These are phyloP conservation scores for Drosophila maculinotata DNA, from an alignment of 2,888 invertebrate genomes.

Conservation along the genomic window DNA sequence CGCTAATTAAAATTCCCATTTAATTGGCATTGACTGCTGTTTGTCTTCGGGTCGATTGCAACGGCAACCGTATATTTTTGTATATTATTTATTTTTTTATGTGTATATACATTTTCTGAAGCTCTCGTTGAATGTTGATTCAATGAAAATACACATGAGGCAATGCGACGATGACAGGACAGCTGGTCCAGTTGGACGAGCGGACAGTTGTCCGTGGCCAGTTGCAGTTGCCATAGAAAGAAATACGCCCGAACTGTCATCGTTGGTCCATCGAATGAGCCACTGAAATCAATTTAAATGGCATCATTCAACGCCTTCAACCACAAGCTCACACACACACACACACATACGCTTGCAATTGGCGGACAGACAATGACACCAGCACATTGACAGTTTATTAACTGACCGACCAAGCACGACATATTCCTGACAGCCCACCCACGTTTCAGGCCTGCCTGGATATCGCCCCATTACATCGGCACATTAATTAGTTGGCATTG, in stretches of 20 bases:
- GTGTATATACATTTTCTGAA: slow-evolving; percentile 1
- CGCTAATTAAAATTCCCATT: slow-evolving; percentile 82
- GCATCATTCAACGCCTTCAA: slow-evolving; percentile 73
- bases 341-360: slow-evolving; percentile 1
- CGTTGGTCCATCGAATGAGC: slow-evolving; percentile 50
- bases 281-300: slow-evolving; percentile 78
- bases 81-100: slow-evolving; percentile 21
- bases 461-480: slow-evolving; percentile 68
- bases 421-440: slow-evolving; percentile 71
- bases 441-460: slow-evolving; percentile 25
- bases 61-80: slow-evolving; percentile 16
- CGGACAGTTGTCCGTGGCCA: slow-evolving; percentile 14
- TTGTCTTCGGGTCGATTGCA: slow-evolving; percentile 75
- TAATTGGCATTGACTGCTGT: slow-evolving; percentile 78
- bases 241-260: slow-evolving; percentile 25
- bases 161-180: slow-evolving; percentile 36
- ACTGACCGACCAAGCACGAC: slow-evolving; percentile 63
- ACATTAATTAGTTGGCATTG: slow-evolving; percentile 77
- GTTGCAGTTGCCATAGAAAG: slow-evolving; percentile 36
- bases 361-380: slow-evolving; percentile 25
- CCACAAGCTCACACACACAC: slow-evolving; percentile 51
- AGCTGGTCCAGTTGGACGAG: slow-evolving; percentile 1
- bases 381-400: slow-evolving; percentile 74
- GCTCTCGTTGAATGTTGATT: slow-evolving; percentile 69
- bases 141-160: slow-evolving; percentile 73